Base-by-base conservation (phyloP, 2,113 vertebrate species). In the Pachyramphus minor region DNA sequence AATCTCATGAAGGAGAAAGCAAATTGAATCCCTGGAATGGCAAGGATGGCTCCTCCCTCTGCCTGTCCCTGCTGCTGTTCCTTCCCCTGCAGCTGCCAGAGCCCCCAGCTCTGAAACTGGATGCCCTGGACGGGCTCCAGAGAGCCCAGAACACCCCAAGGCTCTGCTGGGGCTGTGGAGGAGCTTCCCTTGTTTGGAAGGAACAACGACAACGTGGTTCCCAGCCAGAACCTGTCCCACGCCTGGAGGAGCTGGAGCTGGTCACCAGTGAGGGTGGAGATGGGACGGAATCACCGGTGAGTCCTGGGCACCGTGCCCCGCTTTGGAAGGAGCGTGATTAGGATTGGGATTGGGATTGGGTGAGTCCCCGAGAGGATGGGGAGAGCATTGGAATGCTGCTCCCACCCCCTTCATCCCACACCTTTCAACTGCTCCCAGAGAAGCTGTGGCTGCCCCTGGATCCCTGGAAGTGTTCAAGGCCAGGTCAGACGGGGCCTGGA, bases 1-100 rank as follows among this genome's bases (percentile, higher is more conserved):
- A 93, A 73, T 79, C 85, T 66, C 49, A 80, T 69, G 91, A 83
- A 93, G 91, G 11, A 35, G 89, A 37, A 82, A 42, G 91, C 58
- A 83, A 85, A 93, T n/a, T 27, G 78, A 68, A 84, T 89, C 41
- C 41, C 77, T 66, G 69, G 77, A 68, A n/a, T 31, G 60, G 66
- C 45, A 89, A 42, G 12, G 50, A n/a, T 30, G 87, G 90, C 49
- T 89, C 71, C 56, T 62, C 66, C 53, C 35, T 30, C 80, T 22
- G 25, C 22, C 22, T 59, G 89, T 84, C 90, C 55, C 76, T 24
- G 52, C 4, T 68, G 89, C 74, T 44, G 77, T 66, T 87, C 56
- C 91, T 77, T 69, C 78, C 67, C 68, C 9, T 4, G 79, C 90
- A 85, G 95, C 91, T 87, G 95, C 52, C 8, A 8, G 64, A 84